A percentile compares a stretch with the other conserved stretches of the same genome.
Evolutionary conservation across 2,113 vertebrate genomes (phyloP).

Genomic region (Otocyon megalotis): DNA sequence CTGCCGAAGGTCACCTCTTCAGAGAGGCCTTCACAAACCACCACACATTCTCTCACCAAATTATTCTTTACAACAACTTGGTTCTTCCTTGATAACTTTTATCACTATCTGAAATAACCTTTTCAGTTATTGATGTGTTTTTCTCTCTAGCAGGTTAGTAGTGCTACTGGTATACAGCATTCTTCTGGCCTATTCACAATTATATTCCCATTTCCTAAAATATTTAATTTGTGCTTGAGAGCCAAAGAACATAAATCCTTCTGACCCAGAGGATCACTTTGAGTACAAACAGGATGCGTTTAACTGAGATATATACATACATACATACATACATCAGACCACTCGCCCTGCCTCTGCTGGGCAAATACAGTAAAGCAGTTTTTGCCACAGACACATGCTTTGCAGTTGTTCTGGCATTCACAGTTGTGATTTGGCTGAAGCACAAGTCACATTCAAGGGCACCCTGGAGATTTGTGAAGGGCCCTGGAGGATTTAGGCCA

Average conservation of each 20-base stretch:
- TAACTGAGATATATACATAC: neutral
- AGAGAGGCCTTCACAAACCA: neutral
- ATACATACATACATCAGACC: neutral
- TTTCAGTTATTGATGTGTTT: neutral
- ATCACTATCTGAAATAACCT: neutral
- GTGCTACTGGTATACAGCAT: neutral
- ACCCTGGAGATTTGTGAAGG: neutral
- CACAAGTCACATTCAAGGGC: slow-evolving; percentile 14
- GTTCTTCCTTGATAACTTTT: neutral
- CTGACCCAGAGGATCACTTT: neutral
- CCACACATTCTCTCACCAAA: rapidly evolving
- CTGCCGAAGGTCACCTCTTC: neutral
- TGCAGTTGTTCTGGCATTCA: neutral
- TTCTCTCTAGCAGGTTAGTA: neutral
- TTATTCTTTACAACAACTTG: neutral
- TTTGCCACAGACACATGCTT: neutral
- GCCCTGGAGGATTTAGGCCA: slow-evolving; percentile 34
- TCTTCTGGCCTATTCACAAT: neutral
- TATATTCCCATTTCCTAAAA: neutral
- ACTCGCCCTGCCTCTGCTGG: neutral
- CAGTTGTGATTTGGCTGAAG: slow-evolving; percentile 21
- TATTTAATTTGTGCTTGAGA: neutral
- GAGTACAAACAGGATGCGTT: neutral
- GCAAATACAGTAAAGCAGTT: neutral
- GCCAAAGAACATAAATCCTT: neutral